Evolutionary conservation across 1,140 invertebrate species (phyloP), one percentile per base, ranked within the genome.

Genomic region (Sarcophaga peregrina): DNA sequence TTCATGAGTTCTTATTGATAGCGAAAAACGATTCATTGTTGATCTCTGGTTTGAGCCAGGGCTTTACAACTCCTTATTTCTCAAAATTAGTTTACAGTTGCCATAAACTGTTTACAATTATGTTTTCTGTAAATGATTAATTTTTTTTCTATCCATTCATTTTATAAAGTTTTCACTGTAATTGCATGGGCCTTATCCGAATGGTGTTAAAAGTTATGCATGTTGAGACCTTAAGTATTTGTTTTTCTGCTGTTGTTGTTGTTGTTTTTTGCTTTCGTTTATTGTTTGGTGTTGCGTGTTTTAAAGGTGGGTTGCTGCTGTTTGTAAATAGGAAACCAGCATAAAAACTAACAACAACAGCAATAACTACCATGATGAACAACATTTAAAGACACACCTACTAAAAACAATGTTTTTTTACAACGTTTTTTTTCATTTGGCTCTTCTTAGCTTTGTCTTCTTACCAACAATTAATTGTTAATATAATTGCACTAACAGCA

Each of bases 201-300:
- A 78, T 78, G 75, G 75, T 78, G 75, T 78, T 78, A 78, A 78
- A 78, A 78, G 75, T 78, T 78, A 78, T 78, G 75, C 75, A 78
- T 78, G 75, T 78, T 48, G 50, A 78, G 75, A 17, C 74, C 50
- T 50, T 50, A 78, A 78, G 75, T 78, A 78, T 78, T 78, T 78
- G 75, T 78, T 78, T 78, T 78, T n/a, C n/a, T n/a, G n/a, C 47
- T 48, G n/a, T 15, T 47, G 45, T 76, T 72, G 58, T n/a, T 15
- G 58, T 68, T 68, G 58, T 54, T 54, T 9, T 46, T 76, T 76
- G 45, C 45, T 13, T 58, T 58, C 54, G 25, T 37, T 37, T 37
- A 37, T 37, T 58, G 54, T n/a, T 20, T n/a, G 50, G 50, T 46
- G 37, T 78, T 78, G 75, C 75, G 75, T 78, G 75, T 78, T 50